Base-by-base conservation (phyloP, 2,888 invertebrate species). In the Netelia fuscicornis region DNA sequence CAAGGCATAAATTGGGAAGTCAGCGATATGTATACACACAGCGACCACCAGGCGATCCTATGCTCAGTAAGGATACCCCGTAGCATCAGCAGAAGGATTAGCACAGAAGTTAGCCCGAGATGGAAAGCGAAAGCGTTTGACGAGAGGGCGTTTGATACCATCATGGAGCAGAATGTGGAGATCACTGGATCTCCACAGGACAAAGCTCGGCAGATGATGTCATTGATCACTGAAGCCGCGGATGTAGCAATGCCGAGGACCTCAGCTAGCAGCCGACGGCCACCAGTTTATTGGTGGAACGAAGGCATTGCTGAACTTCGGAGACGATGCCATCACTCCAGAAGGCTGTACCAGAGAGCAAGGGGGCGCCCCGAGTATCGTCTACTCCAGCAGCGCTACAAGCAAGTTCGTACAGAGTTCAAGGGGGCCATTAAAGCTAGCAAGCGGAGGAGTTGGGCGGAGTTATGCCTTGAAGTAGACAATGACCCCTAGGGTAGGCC, bases 21-120 rank as follows among this genome's bases (percentile, higher is more conserved):
- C 20, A 60, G 79, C 44, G 84, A 75, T 44, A 79, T 30, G 48
- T 87, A 87, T 44, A 86, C 85, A 1, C 77, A 72, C 13, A 87
- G 85, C 9, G 85, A 87, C 70, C 87, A 87, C 42, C 65, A 71
- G 23, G 85, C 86, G 5, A 77, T 86, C 13, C 77, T 83, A 1
- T 86, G 81, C 80, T 6, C 37, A 5, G 11, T 62, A 23, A 25
- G 5, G 60, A 10, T 11, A 8, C 17, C 17, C 17, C 17, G 17
- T 17, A 17, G 17, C 17, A 17, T 17, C 17, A 17, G 17, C 17
- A 17, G 17, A 17, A 17, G 17, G 17, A 17, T 17, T 17, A 17
- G 17, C 17, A 17, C 17, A 17, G 17, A 17, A 17, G 17, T 17
- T 17, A 17, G 17, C 17, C 17, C 17, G 17, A 17, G 17, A 17